A percentile compares a stretch with the other conserved stretches of the same genome.
Evolutionary conservation across 1,140 invertebrate genomes (phyloP).

Genomic region (Hycleus cichorii): DNA sequence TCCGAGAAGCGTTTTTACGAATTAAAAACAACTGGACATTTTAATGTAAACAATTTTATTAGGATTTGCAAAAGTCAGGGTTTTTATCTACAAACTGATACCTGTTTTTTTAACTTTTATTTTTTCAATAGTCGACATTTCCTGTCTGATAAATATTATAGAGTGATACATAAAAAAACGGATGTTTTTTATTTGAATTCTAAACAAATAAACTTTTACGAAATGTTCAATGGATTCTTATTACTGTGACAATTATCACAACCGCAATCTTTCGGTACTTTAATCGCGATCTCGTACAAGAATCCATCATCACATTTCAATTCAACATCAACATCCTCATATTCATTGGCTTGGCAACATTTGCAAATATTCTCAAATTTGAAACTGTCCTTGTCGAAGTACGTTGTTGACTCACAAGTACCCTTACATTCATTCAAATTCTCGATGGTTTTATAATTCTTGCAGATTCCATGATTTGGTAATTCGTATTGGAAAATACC

Average conservation of each 20-base stretch:
- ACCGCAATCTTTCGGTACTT: constrained; percentile 46
- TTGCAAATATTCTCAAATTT: constrained; percentile 43
- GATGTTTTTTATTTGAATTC: too few relatives aligned
- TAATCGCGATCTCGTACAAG: constrained; percentile 42
- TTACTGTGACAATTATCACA: constrained; percentile 36
- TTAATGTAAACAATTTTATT: too few relatives aligned
- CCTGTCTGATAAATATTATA: too few relatives aligned
- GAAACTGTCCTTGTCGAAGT: constrained; percentile 53
- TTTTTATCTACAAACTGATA: too few relatives aligned
- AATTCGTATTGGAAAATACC: constrained; percentile 45
- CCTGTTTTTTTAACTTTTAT: too few relatives aligned
- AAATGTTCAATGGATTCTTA: too few relatives aligned
- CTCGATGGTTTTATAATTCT: constrained; percentile 49
- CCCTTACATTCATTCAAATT: constrained; percentile 60
- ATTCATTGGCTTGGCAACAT: constrained; percentile 51
- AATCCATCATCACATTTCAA: constrained; percentile 50
- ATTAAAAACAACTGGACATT: too few relatives aligned
- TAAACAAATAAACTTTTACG: too few relatives aligned
- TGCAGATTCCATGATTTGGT: constrained; percentile 50
- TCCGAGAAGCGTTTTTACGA: too few relatives aligned
- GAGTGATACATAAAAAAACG: too few relatives aligned
- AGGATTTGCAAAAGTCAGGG: too few relatives aligned
- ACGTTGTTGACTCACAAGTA: constrained; percentile 54
- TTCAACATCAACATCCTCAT: constrained; percentile 40
- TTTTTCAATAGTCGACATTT: too few relatives aligned